Evolutionary conservation across 2,888 invertebrate species (phyloP).

Genomic region (Timandra comae): DNA sequence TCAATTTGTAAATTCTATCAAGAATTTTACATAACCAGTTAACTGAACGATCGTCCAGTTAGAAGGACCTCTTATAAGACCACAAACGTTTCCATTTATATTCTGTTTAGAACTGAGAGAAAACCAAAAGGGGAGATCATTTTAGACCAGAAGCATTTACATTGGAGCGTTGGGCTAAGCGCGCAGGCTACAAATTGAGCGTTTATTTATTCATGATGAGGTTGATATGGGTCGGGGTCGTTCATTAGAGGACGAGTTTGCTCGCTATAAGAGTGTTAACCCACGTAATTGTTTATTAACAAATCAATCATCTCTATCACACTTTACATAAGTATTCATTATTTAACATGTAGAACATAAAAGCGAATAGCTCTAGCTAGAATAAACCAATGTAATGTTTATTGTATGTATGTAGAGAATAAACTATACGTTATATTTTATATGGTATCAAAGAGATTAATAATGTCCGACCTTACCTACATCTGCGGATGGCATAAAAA

Average conservation of each 20-base stretch:
- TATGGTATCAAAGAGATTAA: too few species aligned
- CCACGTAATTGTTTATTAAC: constrained; percentile 31
- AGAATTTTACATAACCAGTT: constrained; percentile 46
- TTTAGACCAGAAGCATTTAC: constrained; percentile 47
- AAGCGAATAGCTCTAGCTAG: too few species aligned
- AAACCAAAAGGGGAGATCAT: constrained; percentile 40
- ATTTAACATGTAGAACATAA: too few species aligned
- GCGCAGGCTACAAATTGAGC: constrained; percentile 69
- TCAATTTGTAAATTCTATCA: constrained; percentile 33
- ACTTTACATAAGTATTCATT: too few species aligned
- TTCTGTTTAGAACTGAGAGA: constrained; percentile 24
- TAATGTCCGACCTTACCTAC: constrained; percentile 8
- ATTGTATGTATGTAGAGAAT: too few species aligned
- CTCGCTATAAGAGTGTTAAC: constrained; percentile 47
- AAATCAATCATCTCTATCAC: constrained; percentile 23
- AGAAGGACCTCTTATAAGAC: constrained; percentile 28
- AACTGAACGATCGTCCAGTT: constrained; percentile 29
- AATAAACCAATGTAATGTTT: too few species aligned
- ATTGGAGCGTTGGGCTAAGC: constrained; percentile 56
- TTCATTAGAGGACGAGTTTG: constrained; percentile 57
- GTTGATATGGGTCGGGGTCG: constrained; percentile 71
- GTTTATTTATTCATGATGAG: constrained; percentile 73
- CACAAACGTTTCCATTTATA: constrained; percentile 17
- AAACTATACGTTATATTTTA: too few species aligned
- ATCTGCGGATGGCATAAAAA: constrained; percentile 9